Evolutionary conservation across 2,888 invertebrate genomes (phyloP).

Genomic region (Eumacrocentrus americanus): DNA sequence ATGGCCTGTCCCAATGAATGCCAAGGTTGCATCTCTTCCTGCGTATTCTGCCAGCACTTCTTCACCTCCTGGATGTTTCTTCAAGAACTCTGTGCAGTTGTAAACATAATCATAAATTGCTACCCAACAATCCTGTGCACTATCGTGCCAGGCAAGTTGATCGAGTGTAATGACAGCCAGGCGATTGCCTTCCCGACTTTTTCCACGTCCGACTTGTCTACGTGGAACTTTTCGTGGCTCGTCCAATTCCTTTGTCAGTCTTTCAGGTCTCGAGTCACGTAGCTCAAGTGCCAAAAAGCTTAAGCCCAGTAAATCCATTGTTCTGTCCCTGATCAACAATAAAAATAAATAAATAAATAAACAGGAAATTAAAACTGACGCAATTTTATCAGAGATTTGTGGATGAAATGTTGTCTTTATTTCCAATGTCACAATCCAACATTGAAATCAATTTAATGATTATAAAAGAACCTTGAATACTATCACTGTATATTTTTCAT

Average conservation of each 20-base stretch:
- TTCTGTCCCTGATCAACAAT: not conserved
- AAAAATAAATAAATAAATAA: not conserved
- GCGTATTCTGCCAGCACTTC: conserved; percentile 85
- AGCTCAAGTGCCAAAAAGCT: conserved; percentile 28
- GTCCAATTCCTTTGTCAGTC: not conserved
- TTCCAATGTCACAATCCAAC: not conserved
- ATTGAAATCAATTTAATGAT: not conserved
- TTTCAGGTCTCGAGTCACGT: conserved; percentile 14
- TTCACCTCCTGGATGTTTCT: conserved; percentile 83
- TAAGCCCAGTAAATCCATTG: conserved; percentile 32
- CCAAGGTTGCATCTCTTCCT: conserved; percentile 82
- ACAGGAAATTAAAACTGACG: no score
- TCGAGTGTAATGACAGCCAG: conserved; percentile 67
- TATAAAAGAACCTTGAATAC: not conserved
- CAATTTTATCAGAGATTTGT: not conserved
- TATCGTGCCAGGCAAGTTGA: conserved; percentile 79
- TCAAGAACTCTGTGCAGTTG: conserved; percentile 78
- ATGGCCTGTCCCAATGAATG: conserved; percentile 83
- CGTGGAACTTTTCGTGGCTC: conserved; percentile 12
- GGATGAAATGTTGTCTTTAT: not conserved
- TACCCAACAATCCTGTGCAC: conserved; percentile 79
- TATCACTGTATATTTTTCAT: not conserved
- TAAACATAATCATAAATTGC: conserved; percentile 87
- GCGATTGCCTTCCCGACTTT: conserved; percentile 7
- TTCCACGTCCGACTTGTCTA: conserved; percentile 9